Conservation (phyloP, 2,113 vertebrate genomes). For the Emydura subglobosa region DNA sequence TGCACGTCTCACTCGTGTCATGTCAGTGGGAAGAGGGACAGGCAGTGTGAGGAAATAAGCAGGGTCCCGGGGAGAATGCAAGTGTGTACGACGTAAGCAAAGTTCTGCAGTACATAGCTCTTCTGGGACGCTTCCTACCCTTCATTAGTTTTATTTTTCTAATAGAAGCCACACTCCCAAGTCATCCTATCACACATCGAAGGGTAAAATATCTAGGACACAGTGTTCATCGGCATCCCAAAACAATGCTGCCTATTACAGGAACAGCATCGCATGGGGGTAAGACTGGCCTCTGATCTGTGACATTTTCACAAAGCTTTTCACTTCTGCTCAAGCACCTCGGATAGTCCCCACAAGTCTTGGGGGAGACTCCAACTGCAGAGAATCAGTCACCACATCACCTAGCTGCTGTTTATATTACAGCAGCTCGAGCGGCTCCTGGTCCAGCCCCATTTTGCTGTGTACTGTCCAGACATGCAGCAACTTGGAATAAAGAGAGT, state of each 20-base stretch:
- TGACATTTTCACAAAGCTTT: neutral
- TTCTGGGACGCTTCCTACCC: neutral
- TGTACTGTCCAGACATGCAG: rapidly evolving
- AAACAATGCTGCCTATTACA: too few relatives aligned
- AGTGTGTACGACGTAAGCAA: rapidly evolving
- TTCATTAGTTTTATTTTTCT: rapidly evolving
- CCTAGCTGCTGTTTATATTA: too few relatives aligned
- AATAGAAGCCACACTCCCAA: neutral
- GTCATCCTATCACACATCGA: neutral
- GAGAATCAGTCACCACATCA: neutral
- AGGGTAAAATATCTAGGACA: rapidly evolving
- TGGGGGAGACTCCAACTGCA: neutral
- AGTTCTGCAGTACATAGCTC: neutral
- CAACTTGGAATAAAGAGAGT: constrained; percentile 8
- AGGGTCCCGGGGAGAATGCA: rapidly evolving
- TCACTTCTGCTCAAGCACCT: neutral
- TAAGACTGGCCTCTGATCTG: neutral
- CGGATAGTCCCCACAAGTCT: neutral
- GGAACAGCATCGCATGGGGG: neutral
- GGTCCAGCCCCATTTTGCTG: neutral
- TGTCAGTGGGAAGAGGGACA: neutral
- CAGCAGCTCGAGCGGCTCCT: neutral
- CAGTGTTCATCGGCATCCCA: rapidly evolving
- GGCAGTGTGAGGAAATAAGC: neutral
- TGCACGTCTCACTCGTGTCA: rapidly evolving